These are phyloP conservation scores for Pseudobourletiella spinata DNA, from an alignment of 1,140 invertebrate species.

Conservation along the genomic window DNA sequence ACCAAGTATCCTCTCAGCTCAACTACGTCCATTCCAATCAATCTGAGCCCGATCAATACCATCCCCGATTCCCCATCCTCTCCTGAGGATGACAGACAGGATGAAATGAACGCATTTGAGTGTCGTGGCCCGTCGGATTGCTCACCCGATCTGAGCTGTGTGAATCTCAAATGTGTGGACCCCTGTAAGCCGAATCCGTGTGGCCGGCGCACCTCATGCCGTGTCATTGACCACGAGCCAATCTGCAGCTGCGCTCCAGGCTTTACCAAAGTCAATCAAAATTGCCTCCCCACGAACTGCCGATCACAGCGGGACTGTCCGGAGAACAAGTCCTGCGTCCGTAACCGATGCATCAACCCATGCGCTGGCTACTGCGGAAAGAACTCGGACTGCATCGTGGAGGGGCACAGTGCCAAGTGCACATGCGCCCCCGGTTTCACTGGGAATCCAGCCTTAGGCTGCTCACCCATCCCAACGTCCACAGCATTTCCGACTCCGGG, in stretches of 20 bases:
- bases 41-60: background rate
- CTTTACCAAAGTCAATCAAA: constrained; percentile 40
- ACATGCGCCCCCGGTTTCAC: constrained; percentile 11
- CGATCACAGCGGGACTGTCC: constrained; percentile 42
- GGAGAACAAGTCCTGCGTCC: constrained; percentile 56
- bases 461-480: background rate
- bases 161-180: constrained; percentile 43
- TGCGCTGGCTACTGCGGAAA: constrained; percentile 56
- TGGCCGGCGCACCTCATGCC: constrained; percentile 46
- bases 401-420: constrained; percentile 49
- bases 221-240: constrained; percentile 57
- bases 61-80: background rate
- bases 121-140: background rate
- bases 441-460: constrained; percentile 15
- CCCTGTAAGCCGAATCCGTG: background rate
- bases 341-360: constrained; percentile 54
- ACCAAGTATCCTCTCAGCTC: too few relatives aligned
- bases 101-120: background rate
- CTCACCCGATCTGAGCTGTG: too few relatives aligned
- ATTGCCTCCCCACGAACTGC: constrained; percentile 60
- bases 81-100: background rate
- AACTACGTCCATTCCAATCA: background rate
- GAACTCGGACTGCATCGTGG: constrained; percentile 49
- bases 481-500: background rate
- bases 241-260: constrained; percentile 56